Percentiles rank a stretch among this genome's conserved stretches.
phyloP scores from a whole-genome alignment of 2,888 invertebrate genomes.

The Agonopterix alstromeriana region DNA sequence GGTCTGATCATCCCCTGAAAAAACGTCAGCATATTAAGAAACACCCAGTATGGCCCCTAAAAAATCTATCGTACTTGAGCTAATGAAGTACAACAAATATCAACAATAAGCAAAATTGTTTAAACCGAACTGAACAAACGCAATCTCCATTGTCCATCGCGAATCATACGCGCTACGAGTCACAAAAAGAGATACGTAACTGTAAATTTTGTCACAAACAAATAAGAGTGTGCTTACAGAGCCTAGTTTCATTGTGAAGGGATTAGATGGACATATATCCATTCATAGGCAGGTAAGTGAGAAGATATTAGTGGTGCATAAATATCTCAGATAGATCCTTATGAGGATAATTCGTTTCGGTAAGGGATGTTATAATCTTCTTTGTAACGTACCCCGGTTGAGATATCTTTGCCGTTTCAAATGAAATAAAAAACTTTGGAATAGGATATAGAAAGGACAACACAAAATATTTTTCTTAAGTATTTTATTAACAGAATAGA shows the following conservation, averaged over 20 bases:
- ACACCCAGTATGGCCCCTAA: too few species aligned
- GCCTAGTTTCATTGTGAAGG: constrained; percentile 51
- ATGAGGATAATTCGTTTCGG: constrained; percentile 43
- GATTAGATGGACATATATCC: constrained; percentile 45
- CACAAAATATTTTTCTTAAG: too few species aligned
- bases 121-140: constrained; percentile 12
- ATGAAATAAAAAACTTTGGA: too few species aligned
- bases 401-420: not conserved
- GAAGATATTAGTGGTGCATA: constrained; percentile 4
- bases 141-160: constrained; percentile 32
- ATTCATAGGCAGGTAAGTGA: constrained; percentile 62
- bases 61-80: too few species aligned
- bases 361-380: constrained; percentile 39
- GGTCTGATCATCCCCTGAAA: too few species aligned
- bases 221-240: constrained; percentile 46
- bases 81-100: too few species aligned
- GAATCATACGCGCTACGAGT: constrained; percentile 39
- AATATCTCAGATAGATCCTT: constrained; percentile 35
- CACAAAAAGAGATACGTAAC: constrained; percentile 43
- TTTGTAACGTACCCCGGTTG: constrained; percentile 24
- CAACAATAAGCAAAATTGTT: too few species aligned
- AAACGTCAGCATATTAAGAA: too few species aligned
- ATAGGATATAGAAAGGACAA: too few species aligned
- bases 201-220: constrained; percentile 62
- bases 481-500: too few species aligned